These are phyloP conservation scores for Pseudopodoces humilis DNA, from an alignment of 2,113 vertebrate genomes.

Conservation along the genomic window DNA sequence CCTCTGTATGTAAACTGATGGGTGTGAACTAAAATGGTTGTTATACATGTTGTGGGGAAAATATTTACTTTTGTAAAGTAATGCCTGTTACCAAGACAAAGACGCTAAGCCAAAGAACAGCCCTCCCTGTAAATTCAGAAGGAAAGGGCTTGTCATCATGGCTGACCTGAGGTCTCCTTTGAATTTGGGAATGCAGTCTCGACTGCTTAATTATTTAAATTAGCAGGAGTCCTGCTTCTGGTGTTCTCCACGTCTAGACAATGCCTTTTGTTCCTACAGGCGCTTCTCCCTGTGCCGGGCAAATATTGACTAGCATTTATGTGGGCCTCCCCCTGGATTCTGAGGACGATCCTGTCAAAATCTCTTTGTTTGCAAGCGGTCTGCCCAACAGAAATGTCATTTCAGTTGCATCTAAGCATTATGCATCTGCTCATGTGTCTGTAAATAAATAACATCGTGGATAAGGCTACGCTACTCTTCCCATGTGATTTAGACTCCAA, in stretches of 20 bases:
- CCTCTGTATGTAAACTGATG: neutral
- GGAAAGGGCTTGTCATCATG: neutral
- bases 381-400: slow-evolving; percentile 43
- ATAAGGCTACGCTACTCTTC: slow-evolving; percentile 24
- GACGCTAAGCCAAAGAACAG: neutral
- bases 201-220: neutral
- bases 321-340: neutral
- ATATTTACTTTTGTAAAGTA: neutral
- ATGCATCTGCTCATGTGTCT: slow-evolving; percentile 34
- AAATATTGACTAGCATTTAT: neutral
- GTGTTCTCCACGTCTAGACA: neutral
- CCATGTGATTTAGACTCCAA: slow-evolving; percentile 10
- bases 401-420: slow-evolving; percentile 41
- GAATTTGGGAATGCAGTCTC: neutral
- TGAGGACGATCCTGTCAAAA: neutral
- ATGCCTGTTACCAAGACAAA: neutral
- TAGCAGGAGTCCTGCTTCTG: neutral
- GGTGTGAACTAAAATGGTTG: neutral
- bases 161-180: neutral
- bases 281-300: fast-evolving
- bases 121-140: neutral
- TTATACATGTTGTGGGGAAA: neutral
- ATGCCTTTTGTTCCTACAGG: neutral
- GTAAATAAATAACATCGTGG: slow-evolving; percentile 35
- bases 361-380: slow-evolving; percentile 36